phyloP scores from a whole-genome alignment of 2,888 invertebrate genomes.

The Dioctria linearis region DNA sequence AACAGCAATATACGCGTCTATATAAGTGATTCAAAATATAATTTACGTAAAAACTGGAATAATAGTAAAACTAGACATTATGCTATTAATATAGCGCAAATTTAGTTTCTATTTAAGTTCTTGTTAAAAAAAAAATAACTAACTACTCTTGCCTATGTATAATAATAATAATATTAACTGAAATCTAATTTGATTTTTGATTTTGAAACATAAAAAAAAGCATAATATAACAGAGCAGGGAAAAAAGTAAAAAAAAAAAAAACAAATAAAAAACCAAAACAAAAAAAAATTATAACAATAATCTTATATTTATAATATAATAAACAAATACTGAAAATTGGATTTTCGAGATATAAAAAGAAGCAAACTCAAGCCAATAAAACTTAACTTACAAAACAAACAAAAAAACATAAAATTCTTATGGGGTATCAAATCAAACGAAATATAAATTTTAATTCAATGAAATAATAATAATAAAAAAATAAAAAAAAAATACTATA shows the following conservation, averaged over 20 bases:
- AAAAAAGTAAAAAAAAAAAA: neutral
- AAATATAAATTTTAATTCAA: too few relatives aligned
- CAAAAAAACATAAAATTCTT: neutral
- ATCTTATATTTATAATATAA: neutral
- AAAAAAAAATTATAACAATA: neutral
- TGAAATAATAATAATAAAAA: too few relatives aligned
- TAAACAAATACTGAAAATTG: neutral
- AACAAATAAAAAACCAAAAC: neutral
- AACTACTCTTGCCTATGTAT: too few relatives aligned
- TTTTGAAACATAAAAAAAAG: neutral
- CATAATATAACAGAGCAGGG: neutral
- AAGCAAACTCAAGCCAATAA: neutral
- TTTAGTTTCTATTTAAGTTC: slow-evolving; percentile 9
- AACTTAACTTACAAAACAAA: neutral
- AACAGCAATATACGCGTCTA: neutral
- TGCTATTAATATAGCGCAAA: neutral
- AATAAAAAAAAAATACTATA: too few relatives aligned
- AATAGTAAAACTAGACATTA: slow-evolving; percentile 18
- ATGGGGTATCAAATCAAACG: too few relatives aligned
- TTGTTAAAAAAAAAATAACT: neutral
- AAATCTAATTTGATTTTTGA: too few relatives aligned
- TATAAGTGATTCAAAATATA: neutral
- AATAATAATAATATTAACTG: too few relatives aligned
- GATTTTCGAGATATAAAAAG: neutral
- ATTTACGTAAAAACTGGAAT: neutral